phyloP scores from a whole-genome alignment of 2,888 invertebrate genomes.

The Creontiades dilutus region DNA sequence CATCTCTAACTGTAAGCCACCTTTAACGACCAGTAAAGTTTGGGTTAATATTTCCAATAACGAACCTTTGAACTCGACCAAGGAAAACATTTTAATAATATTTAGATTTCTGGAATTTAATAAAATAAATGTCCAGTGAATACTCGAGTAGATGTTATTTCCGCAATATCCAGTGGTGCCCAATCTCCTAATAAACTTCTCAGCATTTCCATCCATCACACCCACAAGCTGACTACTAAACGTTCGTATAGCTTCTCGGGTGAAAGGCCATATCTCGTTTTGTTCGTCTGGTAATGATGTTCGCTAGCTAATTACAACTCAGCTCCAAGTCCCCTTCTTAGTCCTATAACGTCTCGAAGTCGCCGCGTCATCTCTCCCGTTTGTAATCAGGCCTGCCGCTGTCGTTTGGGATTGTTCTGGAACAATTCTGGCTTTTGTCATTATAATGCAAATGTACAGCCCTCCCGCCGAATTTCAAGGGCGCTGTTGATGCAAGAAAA shows the following conservation, averaged over 20 bases:
- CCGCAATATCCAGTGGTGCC: background rate
- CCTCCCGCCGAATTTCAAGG: background rate
- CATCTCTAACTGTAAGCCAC: no score
- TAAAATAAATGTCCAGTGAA: no score
- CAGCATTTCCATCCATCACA: background rate
- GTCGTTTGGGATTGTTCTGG: background rate
- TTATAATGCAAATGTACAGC: slow-evolving; percentile 2
- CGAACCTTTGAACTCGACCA: no score
- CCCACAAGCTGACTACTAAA: background rate
- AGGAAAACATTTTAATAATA: no score
- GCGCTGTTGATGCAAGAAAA: background rate
- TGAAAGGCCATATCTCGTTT: slow-evolving; percentile 23
- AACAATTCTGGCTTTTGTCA: slow-evolving; percentile 10
- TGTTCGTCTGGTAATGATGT: slow-evolving; percentile 67
- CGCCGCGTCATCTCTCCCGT: slow-evolving; percentile 6
- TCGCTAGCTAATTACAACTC: slow-evolving; percentile 62
- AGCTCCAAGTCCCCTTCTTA: slow-evolving; percentile 20
- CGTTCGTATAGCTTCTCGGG: background rate
- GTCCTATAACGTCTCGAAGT: slow-evolving; percentile 1
- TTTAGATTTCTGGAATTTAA: no score
- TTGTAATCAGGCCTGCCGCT: slow-evolving; percentile 25
- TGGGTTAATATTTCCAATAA: no score
- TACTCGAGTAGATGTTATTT: no score
- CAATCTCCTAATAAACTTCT: background rate
- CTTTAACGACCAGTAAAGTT: no score